phyloP scores from a whole-genome alignment of 2,888 invertebrate species.

The Caenorhabditis parvicauda region DNA sequence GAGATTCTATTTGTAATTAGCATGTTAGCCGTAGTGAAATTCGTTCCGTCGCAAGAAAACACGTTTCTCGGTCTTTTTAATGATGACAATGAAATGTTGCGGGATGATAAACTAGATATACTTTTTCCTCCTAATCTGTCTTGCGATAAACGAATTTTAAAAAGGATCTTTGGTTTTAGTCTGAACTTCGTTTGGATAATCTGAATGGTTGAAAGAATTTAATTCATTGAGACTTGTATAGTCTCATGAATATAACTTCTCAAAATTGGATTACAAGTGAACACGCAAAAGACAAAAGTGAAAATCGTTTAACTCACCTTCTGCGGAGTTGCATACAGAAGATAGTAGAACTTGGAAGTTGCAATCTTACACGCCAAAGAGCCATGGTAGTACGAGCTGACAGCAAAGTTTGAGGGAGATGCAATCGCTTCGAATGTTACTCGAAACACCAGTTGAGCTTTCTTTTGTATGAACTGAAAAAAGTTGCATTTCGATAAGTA shows the following conservation, averaged over 20 bases:
- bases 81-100: too few species aligned
- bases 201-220: slow-evolving; percentile 28
- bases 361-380: slow-evolving; percentile 15
- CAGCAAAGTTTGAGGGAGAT: slow-evolving; percentile 20
- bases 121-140: too few species aligned
- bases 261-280: too few species aligned
- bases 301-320: slow-evolving; percentile 4
- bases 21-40: too few species aligned
- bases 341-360: slow-evolving; percentile 10
- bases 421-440: slow-evolving; percentile 20
- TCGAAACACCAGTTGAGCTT: slow-evolving; percentile 20
- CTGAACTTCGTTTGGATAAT: too few species aligned
- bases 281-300: too few species aligned
- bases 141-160: too few species aligned
- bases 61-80: too few species aligned
- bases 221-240: slow-evolving; percentile 9
- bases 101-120: too few species aligned
- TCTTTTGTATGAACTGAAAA: slow-evolving; percentile 25
- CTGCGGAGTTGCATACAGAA: slow-evolving; percentile 23
- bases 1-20: too few species aligned
- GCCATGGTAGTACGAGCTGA: slow-evolving; percentile 28
- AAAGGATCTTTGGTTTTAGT: too few species aligned
- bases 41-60: too few species aligned
- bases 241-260: not conserved
- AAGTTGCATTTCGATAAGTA: not conserved